A percentile compares a stretch with the other conserved stretches of the same genome.
phyloP scores from a whole-genome alignment of 1,140 invertebrate species.

The Antheraea mylitta region DNA sequence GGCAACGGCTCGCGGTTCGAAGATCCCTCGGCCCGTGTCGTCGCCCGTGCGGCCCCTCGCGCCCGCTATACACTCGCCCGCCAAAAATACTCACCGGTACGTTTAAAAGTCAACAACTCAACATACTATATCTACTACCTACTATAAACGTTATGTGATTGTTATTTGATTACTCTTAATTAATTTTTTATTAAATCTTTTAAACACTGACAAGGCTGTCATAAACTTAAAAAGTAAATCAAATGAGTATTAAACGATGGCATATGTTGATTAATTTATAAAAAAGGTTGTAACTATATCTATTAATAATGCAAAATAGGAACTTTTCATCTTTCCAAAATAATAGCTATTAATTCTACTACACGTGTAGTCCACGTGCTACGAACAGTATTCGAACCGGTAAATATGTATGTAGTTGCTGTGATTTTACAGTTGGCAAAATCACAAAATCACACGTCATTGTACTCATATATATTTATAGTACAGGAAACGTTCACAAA shows the following conservation, averaged over 20 bases:
- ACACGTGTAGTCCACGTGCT: not conserved
- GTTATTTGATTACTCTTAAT: no score
- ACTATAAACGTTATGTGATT: no score
- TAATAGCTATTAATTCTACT: not conserved
- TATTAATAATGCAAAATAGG: no score
- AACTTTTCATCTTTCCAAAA: no score
- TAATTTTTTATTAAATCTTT: no score
- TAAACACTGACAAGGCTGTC: no score
- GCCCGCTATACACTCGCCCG: conserved; percentile 55
- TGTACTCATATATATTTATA: not conserved
- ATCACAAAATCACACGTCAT: not conserved
- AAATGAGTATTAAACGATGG: no score
- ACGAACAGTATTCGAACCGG: not conserved
- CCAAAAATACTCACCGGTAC: conserved; percentile 64
- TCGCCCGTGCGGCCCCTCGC: conserved; percentile 79
- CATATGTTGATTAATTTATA: no score
- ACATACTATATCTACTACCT: no score
- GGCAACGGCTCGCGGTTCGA: conserved; percentile 80
- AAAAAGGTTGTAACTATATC: no score
- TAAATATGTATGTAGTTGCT: not conserved
- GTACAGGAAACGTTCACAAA: not conserved
- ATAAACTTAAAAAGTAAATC: no score
- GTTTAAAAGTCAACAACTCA: not conserved
- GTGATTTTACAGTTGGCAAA: not conserved
- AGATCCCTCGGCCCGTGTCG: conserved; percentile 73